These are phyloP conservation scores for Drosophila anceps DNA, from an alignment of 2,888 invertebrate genomes.

Conservation along the genomic window DNA sequence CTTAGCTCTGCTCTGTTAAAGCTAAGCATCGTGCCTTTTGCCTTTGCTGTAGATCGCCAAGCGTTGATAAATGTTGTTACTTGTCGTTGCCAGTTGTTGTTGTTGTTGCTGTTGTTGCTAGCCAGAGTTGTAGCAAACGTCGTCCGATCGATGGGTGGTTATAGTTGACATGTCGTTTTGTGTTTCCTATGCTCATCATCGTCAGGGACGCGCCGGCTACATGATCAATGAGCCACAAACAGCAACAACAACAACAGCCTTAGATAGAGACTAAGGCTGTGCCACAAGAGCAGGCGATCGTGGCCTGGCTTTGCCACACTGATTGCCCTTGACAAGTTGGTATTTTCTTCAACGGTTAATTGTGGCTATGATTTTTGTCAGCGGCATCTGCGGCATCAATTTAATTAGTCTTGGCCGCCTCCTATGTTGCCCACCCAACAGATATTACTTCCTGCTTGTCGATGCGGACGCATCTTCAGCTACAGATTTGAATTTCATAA, in stretches of 20 bases:
- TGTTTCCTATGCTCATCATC: conserved; percentile 67
- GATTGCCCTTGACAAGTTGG: conserved; percentile 75
- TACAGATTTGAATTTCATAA: conserved; percentile 73
- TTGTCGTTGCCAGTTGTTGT: conserved; percentile 72
- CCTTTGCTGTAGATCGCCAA: conserved; percentile 76
- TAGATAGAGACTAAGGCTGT: neutral
- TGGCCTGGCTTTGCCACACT: conserved; percentile 48
- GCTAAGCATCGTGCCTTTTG: conserved; percentile 65
- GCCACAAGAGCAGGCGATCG: conserved; percentile 32
- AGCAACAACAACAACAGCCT: conserved; percentile 19
- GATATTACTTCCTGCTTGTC: conserved; percentile 65
- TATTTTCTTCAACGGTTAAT: conserved; percentile 72
- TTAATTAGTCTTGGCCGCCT: conserved; percentile 56
- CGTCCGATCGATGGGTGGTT: conserved; percentile 83
- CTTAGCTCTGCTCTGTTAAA: conserved; percentile 16
- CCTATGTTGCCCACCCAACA: conserved; percentile 13
- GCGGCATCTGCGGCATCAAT: conserved; percentile 29
- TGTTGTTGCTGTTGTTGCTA: conserved; percentile 39
- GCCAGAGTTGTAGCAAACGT: conserved; percentile 44
- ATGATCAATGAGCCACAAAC: conserved; percentile 55
- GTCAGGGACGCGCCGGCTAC: conserved; percentile 52
- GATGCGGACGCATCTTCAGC: conserved; percentile 49
- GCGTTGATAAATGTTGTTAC: conserved; percentile 82
- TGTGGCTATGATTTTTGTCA: conserved; percentile 71
- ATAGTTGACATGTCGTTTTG: conserved; percentile 80